Evolutionary conservation across 2,113 vertebrate genomes (phyloP).

Genomic region (Hippoglossus stenolepis): DNA sequence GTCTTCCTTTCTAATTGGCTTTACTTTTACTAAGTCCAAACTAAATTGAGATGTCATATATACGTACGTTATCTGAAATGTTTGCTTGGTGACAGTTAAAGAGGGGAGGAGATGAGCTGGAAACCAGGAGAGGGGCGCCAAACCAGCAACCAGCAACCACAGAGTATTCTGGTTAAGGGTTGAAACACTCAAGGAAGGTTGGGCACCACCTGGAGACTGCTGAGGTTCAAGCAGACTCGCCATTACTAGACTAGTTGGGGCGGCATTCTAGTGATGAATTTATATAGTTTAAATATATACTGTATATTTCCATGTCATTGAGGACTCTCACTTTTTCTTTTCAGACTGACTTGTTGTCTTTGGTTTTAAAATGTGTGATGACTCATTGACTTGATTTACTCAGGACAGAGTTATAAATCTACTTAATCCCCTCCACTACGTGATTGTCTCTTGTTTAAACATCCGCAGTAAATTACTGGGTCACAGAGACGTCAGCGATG

Average conservation of each 20-base stretch:
- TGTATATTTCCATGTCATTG: constrained; percentile 3
- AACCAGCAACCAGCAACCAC: too few species aligned
- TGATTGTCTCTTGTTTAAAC: constrained; percentile 1
- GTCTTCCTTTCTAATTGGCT: constrained; percentile 25
- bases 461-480: background rate
- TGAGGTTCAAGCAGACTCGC: background rate
- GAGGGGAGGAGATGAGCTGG: too few species aligned
- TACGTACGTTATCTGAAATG: constrained; percentile 1
- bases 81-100: background rate
- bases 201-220: background rate
- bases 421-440: background rate
- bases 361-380: constrained; percentile 13
- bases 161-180: background rate
- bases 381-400: constrained; percentile 21
- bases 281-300: background rate
- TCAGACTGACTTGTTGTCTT: background rate
- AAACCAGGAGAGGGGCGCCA: too few species aligned
- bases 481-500: background rate
- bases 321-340: background rate
- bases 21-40: background rate
- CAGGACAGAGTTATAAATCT: constrained; percentile 10
- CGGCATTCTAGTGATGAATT: background rate
- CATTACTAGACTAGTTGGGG: background rate
- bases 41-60: constrained; percentile 4
- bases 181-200: background rate